A percentile compares a stretch with the other conserved stretches of the same genome.
Conservation (phyloP, 2,888 invertebrate species). For the Drosophila putrida region DNA sequence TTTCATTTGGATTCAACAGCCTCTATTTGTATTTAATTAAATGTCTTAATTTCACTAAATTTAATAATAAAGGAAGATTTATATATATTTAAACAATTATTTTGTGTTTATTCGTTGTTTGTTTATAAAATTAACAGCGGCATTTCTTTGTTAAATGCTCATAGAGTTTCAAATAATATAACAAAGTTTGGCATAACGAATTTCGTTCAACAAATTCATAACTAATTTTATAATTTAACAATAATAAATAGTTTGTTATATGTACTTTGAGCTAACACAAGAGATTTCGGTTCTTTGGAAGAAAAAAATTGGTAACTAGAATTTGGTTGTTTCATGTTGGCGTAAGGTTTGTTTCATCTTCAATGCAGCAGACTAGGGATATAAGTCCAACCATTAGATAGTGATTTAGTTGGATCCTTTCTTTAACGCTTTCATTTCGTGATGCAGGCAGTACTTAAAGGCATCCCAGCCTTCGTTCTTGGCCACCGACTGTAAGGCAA, state of each 20-base stretch:
- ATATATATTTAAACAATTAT: slow-evolving; percentile 18
- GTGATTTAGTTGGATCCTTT: slow-evolving; percentile 56
- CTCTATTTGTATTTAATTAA: slow-evolving; percentile 26
- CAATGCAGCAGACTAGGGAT: slow-evolving; percentile 4
- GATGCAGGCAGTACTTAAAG: slow-evolving; percentile 95
- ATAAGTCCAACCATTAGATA: neutral
- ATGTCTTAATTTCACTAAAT: slow-evolving; percentile 31
- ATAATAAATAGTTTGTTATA: slow-evolving; percentile 42
- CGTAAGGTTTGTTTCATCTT: slow-evolving; percentile 29
- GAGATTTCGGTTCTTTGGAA: slow-evolving; percentile 69
- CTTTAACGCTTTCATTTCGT: slow-evolving; percentile 89
- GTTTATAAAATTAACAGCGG: slow-evolving; percentile 19
- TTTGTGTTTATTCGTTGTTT: slow-evolving; percentile 31
- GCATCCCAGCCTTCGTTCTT: slow-evolving; percentile 97
- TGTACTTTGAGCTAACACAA: slow-evolving; percentile 45
- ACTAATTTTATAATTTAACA: slow-evolving; percentile 58
- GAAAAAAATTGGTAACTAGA: slow-evolving; percentile 54
- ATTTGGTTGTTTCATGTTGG: slow-evolving; percentile 55
- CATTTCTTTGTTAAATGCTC: slow-evolving; percentile 23
- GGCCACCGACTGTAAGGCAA: slow-evolving; percentile 90
- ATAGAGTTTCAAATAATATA: slow-evolving; percentile 22
- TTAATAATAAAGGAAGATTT: slow-evolving; percentile 24
- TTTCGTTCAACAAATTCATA: slow-evolving; percentile 52
- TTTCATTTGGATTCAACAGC: slow-evolving; percentile 16
- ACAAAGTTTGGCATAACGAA: slow-evolving; percentile 32